Evolutionary conservation across 2,113 vertebrate genomes (phyloP), one percentile per base, ranked within the genome.

Genomic region (Electrona antarctica): DNA sequence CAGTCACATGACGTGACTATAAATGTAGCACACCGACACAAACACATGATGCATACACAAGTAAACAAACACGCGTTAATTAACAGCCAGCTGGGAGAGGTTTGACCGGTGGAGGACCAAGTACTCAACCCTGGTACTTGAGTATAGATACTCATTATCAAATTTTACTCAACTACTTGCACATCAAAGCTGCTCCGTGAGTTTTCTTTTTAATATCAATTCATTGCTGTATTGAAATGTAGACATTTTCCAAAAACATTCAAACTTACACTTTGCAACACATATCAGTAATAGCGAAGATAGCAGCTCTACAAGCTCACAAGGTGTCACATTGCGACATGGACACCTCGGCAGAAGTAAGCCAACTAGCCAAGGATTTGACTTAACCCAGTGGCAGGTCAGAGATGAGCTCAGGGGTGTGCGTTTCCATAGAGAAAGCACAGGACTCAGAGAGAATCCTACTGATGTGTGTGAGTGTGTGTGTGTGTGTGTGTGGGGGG

Each of bases 371-470:
- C 75, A 78, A 82, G 79, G 81, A 80, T 48, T 56, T 76, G 66
- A 48, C 64, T 77, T 76, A 6, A 41, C 67, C 73, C 69, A 51
- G 76, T 72, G 67, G 51, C 28, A 55, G 78, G 78, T 87, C 79
- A 74, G 81, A 80, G 89, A 84, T 51, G 71, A 81, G 82, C 79
- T 82, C 78, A 87, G 88, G 85, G 85, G 33, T 84, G 87, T 85
- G 85, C 73, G 87, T 90, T 78, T 89, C 85, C 89, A 87, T 81
- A 82, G 82, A 87, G 87, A 84, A 41, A 84, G 86, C 80, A 77
- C 60, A 61, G 74, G 73, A 73, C 78, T 78, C 77, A 48, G 7
- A 62, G 64, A 64, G 60, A 78, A 69, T 73, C 79, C 66, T 56
- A 57, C 79, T 70, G 60, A 75, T 41, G 72, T 80, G 28, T 64